Evolutionary conservation across 2,113 vertebrate species (phyloP), one percentile per base, ranked within the genome.

Genomic region (Brachyhypopomus gauderio): DNA sequence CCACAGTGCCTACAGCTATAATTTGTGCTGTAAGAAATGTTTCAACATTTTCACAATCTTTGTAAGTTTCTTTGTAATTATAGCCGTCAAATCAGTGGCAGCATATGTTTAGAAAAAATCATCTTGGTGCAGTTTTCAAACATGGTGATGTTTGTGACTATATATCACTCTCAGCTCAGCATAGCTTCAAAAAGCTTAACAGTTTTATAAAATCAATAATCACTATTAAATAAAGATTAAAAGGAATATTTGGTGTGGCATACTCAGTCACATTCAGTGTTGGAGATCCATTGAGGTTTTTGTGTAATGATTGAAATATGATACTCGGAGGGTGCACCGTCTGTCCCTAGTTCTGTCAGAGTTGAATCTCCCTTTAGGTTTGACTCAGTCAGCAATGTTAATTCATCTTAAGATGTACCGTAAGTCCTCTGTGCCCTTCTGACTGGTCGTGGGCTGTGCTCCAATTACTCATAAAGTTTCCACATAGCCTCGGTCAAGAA

Each of bases 381-480:
- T 75, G 56, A 86, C 76, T 86, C 69, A 34, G 30, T 75, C 85
- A 63, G 59, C 73, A 60, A 41, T 34, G 82, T 86, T 83, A 81
- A 87, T 86, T 85, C 30, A 85, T 88, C 81, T 85, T 86, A 82
- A 86, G 71, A 72, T 70, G 72, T 58, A 73, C 81, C 56, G 23
- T 74, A 55, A 85, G 83, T 82, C 82, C 79, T 76, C 23, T 17
- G 22, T 77, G 81, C 70, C 86, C 85, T 84, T 86, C 81, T 72
- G 36, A 79, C 79, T 78, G 74, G 14, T 22, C 78, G 78, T 72
- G 66, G 67, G 83, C 75, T 83, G 25, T 41, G 71, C 83, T 85
- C 72, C 82, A 85, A 81, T 86, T 87, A 86, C 82, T 85, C 82
- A 89, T 83, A 86, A 84, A 84, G 80, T 69, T 72, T 77, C 79